Conservation (phyloP, 2,888 invertebrate species). For the Pycnomerus fuliginosus region DNA sequence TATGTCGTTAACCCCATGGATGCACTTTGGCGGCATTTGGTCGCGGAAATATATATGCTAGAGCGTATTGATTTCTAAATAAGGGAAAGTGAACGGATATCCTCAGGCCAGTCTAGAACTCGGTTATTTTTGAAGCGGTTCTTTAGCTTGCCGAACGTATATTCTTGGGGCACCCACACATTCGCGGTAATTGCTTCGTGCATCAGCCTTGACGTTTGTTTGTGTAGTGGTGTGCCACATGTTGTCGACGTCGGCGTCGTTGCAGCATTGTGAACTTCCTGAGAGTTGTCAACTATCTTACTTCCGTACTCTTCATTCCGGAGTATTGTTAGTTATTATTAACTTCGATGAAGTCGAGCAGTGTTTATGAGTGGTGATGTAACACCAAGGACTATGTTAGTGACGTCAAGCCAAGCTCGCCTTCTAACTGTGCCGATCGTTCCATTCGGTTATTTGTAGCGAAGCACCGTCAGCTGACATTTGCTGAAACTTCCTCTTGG, state of each 20-base stretch:
- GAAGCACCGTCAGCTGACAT: slow-evolving; percentile 32
- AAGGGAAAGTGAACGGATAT: slow-evolving; percentile 50
- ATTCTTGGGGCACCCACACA: slow-evolving; percentile 18
- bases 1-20: slow-evolving; percentile 17
- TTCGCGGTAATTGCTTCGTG: slow-evolving; percentile 9
- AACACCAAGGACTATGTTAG: slow-evolving; percentile 25
- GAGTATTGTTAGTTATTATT: no score
- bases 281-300: no score
- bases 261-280: neutral
- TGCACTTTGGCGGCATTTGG: slow-evolving; percentile 15
- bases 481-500: slow-evolving; percentile 22
- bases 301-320: no score
- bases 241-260: slow-evolving; percentile 5
- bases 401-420: slow-evolving; percentile 30
- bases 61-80: slow-evolving; percentile 46
- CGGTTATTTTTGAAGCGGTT: slow-evolving; percentile 20
- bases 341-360: no score
- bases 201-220: slow-evolving; percentile 14
- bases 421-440: slow-evolving; percentile 28
- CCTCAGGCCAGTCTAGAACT: slow-evolving; percentile 37
- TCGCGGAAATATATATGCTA: slow-evolving; percentile 23
- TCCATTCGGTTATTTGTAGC: slow-evolving; percentile 28
- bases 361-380: slow-evolving; percentile 16
- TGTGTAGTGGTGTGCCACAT: slow-evolving; percentile 9
- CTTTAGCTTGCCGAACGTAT: slow-evolving; percentile 9